Percentiles rank a stretch among this genome's conserved stretches.
Evolutionary conservation across 2,113 vertebrate genomes (phyloP).

Genomic region (Xenopus tropicalis): DNA sequence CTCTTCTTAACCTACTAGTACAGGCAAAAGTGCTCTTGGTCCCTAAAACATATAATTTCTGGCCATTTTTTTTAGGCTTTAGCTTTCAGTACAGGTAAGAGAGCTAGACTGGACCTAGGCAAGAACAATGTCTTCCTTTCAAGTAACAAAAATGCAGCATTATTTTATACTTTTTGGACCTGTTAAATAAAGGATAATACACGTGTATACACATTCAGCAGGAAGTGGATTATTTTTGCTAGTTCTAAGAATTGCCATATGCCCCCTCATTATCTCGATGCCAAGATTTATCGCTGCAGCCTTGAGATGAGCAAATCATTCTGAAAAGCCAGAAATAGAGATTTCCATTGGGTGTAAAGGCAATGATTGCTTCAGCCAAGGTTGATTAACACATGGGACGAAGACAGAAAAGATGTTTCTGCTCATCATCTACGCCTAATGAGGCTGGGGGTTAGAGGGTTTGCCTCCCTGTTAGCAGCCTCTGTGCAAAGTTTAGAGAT

Average conservation of each 20-base stretch:
- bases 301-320: constrained; percentile 8
- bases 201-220: too few relatives aligned
- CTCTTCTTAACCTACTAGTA: too few relatives aligned
- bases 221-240: background rate
- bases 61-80: too few relatives aligned
- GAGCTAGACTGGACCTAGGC: too few relatives aligned
- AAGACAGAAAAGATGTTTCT: constrained; percentile 8
- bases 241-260: background rate
- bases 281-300: background rate
- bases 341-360: constrained; percentile 2
- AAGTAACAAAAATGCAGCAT: too few relatives aligned
- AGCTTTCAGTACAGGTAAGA: too few relatives aligned
- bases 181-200: too few relatives aligned
- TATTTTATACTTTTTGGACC: too few relatives aligned
- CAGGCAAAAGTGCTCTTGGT: too few relatives aligned
- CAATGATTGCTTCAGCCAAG: constrained; percentile 13
- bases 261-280: constrained; percentile 1
- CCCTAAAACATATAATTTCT: too few relatives aligned
- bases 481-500: background rate
- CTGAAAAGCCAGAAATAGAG: background rate
- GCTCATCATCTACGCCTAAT: constrained; percentile 8
- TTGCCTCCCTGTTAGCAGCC: background rate
- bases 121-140: too few relatives aligned
- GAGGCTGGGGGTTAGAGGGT: background rate
- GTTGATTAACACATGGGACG: background rate